phyloP scores from a whole-genome alignment of 2,113 vertebrate species.

The Lepisosteus oculatus region DNA sequence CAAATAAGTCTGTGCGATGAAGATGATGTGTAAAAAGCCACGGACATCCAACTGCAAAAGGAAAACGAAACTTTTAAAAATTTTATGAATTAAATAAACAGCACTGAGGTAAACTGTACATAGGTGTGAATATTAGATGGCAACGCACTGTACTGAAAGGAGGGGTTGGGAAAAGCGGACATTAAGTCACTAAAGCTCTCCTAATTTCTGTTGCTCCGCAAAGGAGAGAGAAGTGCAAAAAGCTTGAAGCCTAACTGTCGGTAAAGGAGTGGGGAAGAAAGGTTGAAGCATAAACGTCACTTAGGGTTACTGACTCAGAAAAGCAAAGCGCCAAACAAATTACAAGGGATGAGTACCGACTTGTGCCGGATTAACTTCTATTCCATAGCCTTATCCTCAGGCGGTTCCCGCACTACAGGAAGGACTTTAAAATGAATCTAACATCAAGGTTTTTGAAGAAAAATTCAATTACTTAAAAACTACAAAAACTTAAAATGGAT shows the following conservation, averaged over 20 bases:
- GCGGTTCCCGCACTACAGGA: constrained; percentile 12
- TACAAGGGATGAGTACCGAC: constrained; percentile 58
- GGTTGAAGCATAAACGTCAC: constrained; percentile 34
- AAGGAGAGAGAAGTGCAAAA: no score
- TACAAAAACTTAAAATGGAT: not conserved
- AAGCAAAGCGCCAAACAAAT: constrained; percentile 56
- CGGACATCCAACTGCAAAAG: no score
- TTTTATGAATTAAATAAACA: no score
- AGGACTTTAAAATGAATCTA: constrained; percentile 27
- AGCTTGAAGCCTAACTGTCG: constrained; percentile 8
- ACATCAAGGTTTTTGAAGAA: constrained; percentile 11
- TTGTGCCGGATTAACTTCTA: constrained; percentile 56
- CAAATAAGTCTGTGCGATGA: no score
- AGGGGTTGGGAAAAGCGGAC: no score
- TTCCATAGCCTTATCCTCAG: constrained; percentile 36
- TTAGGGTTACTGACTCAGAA: constrained; percentile 46
- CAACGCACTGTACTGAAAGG: no score
- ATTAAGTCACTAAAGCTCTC: no score
- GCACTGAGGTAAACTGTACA: no score
- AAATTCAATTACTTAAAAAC: not conserved
- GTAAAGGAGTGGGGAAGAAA: constrained; percentile 30
- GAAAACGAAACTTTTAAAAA: no score
- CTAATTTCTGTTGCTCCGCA: no score
- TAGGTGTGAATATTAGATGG: no score
- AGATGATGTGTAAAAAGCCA: no score